These are phyloP conservation scores for Anthopleura sola DNA, from an alignment of 64 coral and sea anemone species.

Conservation along the genomic window DNA sequence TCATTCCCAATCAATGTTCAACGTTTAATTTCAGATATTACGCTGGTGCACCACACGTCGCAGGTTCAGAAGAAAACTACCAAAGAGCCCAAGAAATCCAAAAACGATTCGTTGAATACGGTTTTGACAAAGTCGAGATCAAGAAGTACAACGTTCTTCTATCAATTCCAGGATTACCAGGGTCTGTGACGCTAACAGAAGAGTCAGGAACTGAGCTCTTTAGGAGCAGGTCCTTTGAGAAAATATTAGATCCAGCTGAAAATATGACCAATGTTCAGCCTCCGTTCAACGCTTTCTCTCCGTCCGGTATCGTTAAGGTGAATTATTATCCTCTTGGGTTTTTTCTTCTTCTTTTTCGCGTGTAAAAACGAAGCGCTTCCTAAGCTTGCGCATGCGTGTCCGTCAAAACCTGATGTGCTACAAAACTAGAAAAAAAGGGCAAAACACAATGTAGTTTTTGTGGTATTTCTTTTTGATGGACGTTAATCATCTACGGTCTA, in stretches of 20 bases:
- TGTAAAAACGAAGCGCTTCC: too few species aligned
- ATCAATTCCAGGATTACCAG: conserved; percentile 54
- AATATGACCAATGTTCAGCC: conserved; percentile 39
- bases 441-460: too few species aligned
- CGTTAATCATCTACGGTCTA: too few species aligned
- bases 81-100: conserved; percentile 48
- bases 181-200: conserved; percentile 39
- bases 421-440: neutral
- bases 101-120: conserved; percentile 42
- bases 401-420: too few species aligned
- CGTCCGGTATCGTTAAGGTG: conserved; percentile 61
- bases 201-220: conserved; percentile 20
- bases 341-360: too few species aligned
- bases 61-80: conserved; percentile 47
- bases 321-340: neutral
- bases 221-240: conserved; percentile 40
- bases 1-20: too few species aligned
- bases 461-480: too few species aligned
- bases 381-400: too few species aligned
- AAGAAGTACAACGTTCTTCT: conserved; percentile 70
- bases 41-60: conserved; percentile 51
- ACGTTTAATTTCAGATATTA: conserved; percentile 46
- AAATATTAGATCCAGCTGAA: conserved; percentile 38
- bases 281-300: conserved; percentile 68
- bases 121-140: conserved; percentile 63